Evolutionary conservation across 2,113 vertebrate species (phyloP), one percentile per base, ranked within the genome.

Genomic region (Plotosus lineatus): DNA sequence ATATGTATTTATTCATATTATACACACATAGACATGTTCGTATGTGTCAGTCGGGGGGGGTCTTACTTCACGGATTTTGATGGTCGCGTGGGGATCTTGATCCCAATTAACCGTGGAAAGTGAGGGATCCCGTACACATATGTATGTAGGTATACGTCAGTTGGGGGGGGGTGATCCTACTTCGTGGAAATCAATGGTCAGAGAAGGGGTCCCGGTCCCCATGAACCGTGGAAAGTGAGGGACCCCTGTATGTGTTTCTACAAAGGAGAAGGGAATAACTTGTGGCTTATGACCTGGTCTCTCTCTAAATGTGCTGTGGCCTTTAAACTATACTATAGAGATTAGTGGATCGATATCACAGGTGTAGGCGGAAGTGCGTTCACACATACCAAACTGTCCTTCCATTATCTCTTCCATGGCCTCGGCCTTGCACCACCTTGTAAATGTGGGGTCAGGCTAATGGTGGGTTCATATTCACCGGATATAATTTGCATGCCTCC

Each of bases 301-400:
- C 21, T 51, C n/a, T 51, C 51, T 75, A 33, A 72, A 6, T 71
- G 23, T n/a, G 51, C 4, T 50, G n/a, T 81, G 60, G 72, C 77
- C 58, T 86, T 86, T 55, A 81, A 12, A 78, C 68, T 71, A 81
- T 31, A 31, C 6, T 31, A 53, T 21, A 31, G 36, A 72, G 69
- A 31, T 72, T 42, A 46, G 60, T 75, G 46, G 68, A 61, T 79
- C 65, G 85, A 78, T 83, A 80, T 74, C 14, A 19, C 61, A 56
- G 42, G 21, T 38, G 61, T 38, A 38, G 38, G 33, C 14, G 10
- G 31, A 66, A 51, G 17, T 48, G 15, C 46, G 42, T 38, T 44
- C 50, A 82, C 23, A 53, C 72, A 75, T 26, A 86, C 60, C 26
- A 23, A n/a, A 63, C 12, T 79, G 63, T 66, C 11, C 33, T 53